phyloP scores from a whole-genome alignment of 2,888 invertebrate genomes.

The Dichetophora obliterata region DNA sequence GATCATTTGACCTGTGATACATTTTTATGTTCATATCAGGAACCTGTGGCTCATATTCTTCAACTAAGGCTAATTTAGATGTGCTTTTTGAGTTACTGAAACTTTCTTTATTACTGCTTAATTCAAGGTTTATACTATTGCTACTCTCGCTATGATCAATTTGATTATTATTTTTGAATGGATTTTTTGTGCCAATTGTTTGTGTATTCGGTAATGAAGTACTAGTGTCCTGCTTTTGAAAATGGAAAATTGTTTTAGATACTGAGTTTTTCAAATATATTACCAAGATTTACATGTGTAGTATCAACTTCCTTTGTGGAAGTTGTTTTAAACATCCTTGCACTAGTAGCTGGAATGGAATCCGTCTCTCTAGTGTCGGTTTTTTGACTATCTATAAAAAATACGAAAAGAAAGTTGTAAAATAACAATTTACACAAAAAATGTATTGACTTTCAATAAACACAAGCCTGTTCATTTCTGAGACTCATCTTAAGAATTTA shows the following conservation, averaged over 20 bases:
- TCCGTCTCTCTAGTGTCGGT: too few relatives aligned
- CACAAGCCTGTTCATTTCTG: too few relatives aligned
- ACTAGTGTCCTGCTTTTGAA: constrained; percentile 57
- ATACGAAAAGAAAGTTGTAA: too few relatives aligned
- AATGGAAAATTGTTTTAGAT: constrained; percentile 51
- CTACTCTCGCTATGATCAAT: constrained; percentile 50
- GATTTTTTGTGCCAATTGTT: constrained; percentile 60
- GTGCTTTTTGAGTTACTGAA: neutral
- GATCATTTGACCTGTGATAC: constrained; percentile 49
- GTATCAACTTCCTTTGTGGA: neutral
- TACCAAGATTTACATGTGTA: constrained; percentile 61
- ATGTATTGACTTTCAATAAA: too few relatives aligned
- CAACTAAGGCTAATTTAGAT: constrained; percentile 32
- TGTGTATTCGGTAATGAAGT: constrained; percentile 52
- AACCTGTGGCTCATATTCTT: constrained; percentile 54
- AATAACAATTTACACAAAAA: too few relatives aligned
- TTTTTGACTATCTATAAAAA: neutral
- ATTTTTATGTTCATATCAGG: constrained; percentile 60
- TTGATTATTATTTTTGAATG: constrained; percentile 51
- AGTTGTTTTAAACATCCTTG: neutral
- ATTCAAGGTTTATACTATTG: constrained; percentile 21
- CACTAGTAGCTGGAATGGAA: neutral
- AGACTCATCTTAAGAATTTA: too few relatives aligned
- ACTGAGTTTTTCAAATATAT: constrained; percentile 52
- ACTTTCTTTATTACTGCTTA: neutral